Evolutionary conservation across 2,888 invertebrate species (phyloP).

Genomic region (Cephus spinipes): DNA sequence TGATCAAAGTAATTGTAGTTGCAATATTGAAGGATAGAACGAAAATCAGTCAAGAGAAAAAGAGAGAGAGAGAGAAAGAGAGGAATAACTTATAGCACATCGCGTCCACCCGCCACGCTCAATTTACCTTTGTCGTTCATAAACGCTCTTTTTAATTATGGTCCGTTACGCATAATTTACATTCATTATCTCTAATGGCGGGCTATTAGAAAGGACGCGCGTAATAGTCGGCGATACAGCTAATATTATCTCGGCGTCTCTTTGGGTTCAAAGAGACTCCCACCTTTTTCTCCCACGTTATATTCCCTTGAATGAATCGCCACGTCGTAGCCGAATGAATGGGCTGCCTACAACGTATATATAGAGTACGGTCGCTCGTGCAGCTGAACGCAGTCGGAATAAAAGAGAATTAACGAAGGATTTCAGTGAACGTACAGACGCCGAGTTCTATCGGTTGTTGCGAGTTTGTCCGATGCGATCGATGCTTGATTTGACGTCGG

Average conservation of each 20-base stretch:
- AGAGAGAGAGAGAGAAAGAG: background rate
- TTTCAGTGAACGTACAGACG: background rate
- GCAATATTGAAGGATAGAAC: too few relatives aligned
- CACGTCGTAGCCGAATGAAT: background rate
- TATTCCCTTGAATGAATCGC: background rate
- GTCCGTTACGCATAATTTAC: conserved; percentile 50
- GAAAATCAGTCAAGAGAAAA: too few relatives aligned
- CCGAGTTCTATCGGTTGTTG: background rate
- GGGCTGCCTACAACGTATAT: background rate
- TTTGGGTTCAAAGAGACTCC: background rate
- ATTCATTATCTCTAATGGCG: conserved; percentile 51
- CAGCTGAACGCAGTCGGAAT: background rate
- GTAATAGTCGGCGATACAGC: background rate
- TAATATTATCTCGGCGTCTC: background rate
- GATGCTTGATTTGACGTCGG: background rate
- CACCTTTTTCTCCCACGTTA: background rate
- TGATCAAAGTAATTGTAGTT: too few relatives aligned
- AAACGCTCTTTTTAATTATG: conserved; percentile 49
- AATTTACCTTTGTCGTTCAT: conserved; percentile 8
- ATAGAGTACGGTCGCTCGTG: background rate
- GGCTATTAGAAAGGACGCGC: conserved; percentile 41
- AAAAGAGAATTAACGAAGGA: background rate
- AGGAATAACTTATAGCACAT: background rate
- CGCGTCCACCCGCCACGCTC: conserved; percentile 9
- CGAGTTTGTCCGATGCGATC: background rate